Evolutionary conservation across 2,888 invertebrate species (phyloP).

Genomic region (Elegia similella): DNA sequence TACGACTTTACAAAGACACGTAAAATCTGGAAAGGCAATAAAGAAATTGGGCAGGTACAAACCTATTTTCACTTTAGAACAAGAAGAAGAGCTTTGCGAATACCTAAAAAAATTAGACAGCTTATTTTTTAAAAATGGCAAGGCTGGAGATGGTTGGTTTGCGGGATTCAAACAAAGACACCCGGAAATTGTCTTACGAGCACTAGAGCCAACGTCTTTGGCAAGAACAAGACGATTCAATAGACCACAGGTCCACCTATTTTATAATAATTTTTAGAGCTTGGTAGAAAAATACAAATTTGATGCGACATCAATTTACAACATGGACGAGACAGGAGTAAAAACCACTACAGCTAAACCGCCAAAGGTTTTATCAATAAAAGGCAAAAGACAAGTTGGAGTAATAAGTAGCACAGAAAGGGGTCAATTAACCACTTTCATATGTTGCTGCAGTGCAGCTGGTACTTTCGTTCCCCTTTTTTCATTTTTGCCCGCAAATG

Average conservation of each 20-base stretch:
- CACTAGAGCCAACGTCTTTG: conserved; percentile 25
- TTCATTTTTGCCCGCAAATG: conserved; percentile 38
- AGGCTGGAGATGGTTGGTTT: conserved; percentile 28
- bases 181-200: conserved; percentile 24
- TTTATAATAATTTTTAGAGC: conserved; percentile 21
- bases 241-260: conserved; percentile 23
- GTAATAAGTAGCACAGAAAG: conserved; percentile 23
- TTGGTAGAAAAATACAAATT: conserved; percentile 18
- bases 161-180: conserved; percentile 25
- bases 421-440: conserved; percentile 28
- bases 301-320: conserved; percentile 20
- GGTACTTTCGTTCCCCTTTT: conserved; percentile 38
- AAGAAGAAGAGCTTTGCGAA: conserved; percentile 18
- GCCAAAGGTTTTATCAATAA: conserved; percentile 26
- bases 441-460: conserved; percentile 28
- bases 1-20: conserved; percentile 15
- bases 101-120: too few species aligned
- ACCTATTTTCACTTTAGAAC: conserved; percentile 18
- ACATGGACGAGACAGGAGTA: too few species aligned
- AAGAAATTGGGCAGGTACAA: conserved; percentile 18
- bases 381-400: conserved; percentile 33
- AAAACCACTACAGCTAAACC: conserved; percentile 23
- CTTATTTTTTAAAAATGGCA: conserved; percentile 25
- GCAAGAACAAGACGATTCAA: conserved; percentile 26
- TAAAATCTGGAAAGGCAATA: conserved; percentile 4